Base-by-base conservation (phyloP, 2,888 invertebrate species). In the Serripes groenlandicus region DNA sequence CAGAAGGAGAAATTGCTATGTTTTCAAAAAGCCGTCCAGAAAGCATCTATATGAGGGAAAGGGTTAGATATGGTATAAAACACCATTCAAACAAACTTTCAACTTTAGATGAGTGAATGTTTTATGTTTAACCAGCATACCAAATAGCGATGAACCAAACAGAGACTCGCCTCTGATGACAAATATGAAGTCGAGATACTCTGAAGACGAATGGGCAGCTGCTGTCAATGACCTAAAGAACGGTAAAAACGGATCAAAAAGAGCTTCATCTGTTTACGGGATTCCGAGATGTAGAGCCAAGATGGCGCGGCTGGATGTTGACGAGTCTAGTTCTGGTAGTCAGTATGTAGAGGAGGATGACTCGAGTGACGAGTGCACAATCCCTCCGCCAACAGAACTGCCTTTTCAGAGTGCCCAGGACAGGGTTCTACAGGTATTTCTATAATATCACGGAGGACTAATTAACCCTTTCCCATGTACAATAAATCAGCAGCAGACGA, bases 241-340 rank as follows among this genome's bases (percentile, higher is more conserved):
- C 89, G 98, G 98, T 26, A 97, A 98, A 93, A 96, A 99, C 90
- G 99, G 98, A 88, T 98, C 98, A 7, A 96, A 99, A 64, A 96
- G 99, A 80, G 99, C 99, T 11, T 98, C 99, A 73, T 98, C 98
- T 75, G 97, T 98, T 91, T 99, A 99, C 95, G 98, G 98, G 91
- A 98, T 99, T 94, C 99, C 99, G 9, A 96, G 99, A 88, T 98
- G 99, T 88, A 96, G 99, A 85, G 99, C 99, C 96, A 99, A 99
- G 95, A 98, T 96, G 52, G 95, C 95, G 90, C 95, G 95, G 84
- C 89, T 95, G 87, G 94, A 95, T 37, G 84, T 87, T 28, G 91
- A 87, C 34, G 88, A 90, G 21, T 35, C 34, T 1, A 66, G 60
- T 54, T 66, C 42, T 0, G 66, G 66, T 11, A 37, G 66, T 35